phyloP scores from a whole-genome alignment of 1,140 invertebrate species.

The Hylyphantes graminicola region DNA sequence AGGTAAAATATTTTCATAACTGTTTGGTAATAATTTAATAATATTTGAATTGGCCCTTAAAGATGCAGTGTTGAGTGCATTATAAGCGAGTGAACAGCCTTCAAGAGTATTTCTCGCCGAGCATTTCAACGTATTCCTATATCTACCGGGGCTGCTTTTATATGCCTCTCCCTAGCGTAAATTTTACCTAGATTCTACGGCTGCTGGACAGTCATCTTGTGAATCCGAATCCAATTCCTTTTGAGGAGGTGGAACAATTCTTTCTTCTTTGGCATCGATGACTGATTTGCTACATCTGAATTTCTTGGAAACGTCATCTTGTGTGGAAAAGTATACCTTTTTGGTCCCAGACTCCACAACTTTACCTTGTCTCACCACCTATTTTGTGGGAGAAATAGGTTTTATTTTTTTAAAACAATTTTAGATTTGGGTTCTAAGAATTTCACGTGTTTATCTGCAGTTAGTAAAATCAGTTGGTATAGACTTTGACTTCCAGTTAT shows the following conservation, averaged over 20 bases:
- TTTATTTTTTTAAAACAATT: too few relatives aligned
- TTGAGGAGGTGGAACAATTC: slow-evolving; percentile 11
- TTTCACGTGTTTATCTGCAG: too few relatives aligned
- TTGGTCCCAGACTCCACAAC: background rate
- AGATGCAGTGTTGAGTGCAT: background rate
- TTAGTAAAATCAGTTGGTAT: too few relatives aligned
- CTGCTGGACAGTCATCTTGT: background rate
- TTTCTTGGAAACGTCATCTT: slow-evolving; percentile 19
- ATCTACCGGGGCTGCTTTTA: too few relatives aligned
- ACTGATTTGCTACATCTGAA: background rate
- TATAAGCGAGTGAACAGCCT: too few relatives aligned
- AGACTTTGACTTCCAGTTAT: too few relatives aligned
- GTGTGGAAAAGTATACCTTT: background rate
- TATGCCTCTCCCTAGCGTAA: too few relatives aligned
- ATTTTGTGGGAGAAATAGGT: background rate
- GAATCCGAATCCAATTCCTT: background rate
- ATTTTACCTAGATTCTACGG: background rate
- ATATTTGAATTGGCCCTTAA: background rate
- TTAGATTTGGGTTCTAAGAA: too few relatives aligned
- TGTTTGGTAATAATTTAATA: too few relatives aligned
- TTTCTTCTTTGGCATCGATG: slow-evolving; percentile 6
- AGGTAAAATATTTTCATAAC: too few relatives aligned
- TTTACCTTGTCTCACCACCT: slow-evolving; percentile 10
- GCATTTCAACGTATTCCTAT: too few relatives aligned
- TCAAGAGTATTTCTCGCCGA: too few relatives aligned